Base-by-base conservation (phyloP, 2,888 invertebrate species). In the Hyposoter dolosus region DNA sequence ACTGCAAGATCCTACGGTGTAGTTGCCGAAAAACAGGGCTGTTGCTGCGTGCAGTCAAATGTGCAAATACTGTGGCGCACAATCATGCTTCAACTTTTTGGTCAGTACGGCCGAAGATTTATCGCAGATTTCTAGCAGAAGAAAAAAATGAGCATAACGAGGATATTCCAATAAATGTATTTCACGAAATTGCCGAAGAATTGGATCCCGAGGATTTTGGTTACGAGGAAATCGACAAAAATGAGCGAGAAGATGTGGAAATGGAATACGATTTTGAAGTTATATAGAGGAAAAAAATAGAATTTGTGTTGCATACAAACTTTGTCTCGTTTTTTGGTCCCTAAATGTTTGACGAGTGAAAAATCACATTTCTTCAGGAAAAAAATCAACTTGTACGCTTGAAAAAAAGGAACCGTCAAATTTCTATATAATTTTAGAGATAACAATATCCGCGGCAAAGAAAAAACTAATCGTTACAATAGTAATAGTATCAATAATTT, bases 111-210 rank as follows among this genome's bases (percentile, higher is more conserved):
- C 40, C 66, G 40, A 66, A 32, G 0, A 40, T 66, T 66, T 35
- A 32, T 32, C 32, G 32, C 32, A 1, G 32, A 32, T 32, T 3
- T 32, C 32, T 32, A 66, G 66, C 35, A 32, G 40, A 17, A 66
- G 66, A 66, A 66, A 66, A 17, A 66, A 35, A n/a, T n/a, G 66
- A 15, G 40, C 35, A 66, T 66, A 66, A 1, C 17, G 66, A 66
- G 66, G n/a, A 66, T 66, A 66, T 66, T n/a, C 66, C 66, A 17
- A 40, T 3, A n/a, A 66, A 66, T 66, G 40, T n/a, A 66, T 66
- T 40, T 15, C 66, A 35, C 40, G 40, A 66, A 17, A 66, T 66
- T 17, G 40, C 3, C n/a, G 40, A 6, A 66, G 40, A 17, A 40
- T 35, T 66, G 66, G 40, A 40, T 35, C 66, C 40, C 66, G 66